phyloP scores from a whole-genome alignment of 2,113 vertebrate species.

The Spermophilus dauricus region DNA sequence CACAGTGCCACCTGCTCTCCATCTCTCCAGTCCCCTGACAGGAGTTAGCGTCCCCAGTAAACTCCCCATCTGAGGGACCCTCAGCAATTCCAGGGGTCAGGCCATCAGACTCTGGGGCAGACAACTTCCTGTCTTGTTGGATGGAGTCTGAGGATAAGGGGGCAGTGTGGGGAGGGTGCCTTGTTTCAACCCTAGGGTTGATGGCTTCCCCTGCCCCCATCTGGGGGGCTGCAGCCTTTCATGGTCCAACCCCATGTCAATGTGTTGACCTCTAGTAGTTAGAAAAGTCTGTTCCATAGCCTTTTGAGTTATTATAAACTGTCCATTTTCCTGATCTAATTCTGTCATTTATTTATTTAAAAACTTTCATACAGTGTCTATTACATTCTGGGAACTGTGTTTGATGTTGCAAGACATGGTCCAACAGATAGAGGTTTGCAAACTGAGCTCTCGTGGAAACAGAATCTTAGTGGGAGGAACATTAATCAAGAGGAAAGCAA shows the following conservation, averaged over 20 bases:
- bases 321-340: neutral
- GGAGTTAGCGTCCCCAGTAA: accelerated
- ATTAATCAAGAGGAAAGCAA: neutral
- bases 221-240: accelerated
- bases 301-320: no score
- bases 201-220: accelerated
- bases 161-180: accelerated
- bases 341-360: neutral
- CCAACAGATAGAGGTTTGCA: neutral
- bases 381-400: neutral
- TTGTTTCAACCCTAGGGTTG: accelerated
- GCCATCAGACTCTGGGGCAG: accelerated
- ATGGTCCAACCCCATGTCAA: no score
- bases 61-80: neutral
- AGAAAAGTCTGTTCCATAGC: neutral
- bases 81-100: neutral
- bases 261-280: neutral
- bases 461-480: neutral
- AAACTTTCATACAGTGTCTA: accelerated
- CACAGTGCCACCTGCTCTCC: accelerated
- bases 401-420: neutral
- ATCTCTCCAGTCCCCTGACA: no score
- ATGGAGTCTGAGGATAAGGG: neutral
- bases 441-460: neutral
- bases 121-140: accelerated